Percentiles rank a stretch among this genome's conserved stretches.
phyloP scores from a whole-genome alignment of 2,797 vertebrate species.

The Arrhamphus sclerolepis region DNA sequence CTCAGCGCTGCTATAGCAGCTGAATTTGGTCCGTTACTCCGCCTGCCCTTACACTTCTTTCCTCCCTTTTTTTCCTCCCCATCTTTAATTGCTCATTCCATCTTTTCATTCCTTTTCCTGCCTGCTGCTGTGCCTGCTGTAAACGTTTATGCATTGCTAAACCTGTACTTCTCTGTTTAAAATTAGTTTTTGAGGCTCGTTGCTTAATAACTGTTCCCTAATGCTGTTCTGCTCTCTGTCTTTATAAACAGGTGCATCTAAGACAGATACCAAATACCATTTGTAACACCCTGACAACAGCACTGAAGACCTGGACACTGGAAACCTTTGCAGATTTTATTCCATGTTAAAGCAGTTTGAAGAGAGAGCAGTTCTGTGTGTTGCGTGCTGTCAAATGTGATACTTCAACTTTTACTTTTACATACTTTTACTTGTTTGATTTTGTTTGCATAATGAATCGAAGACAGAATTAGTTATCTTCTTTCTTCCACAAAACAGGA shows the following conservation, averaged over 20 bases:
- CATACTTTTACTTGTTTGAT: conserved; percentile 21
- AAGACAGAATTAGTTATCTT: conserved; percentile 61
- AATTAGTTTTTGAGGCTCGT: conserved; percentile 1
- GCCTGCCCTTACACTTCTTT: conserved; percentile 44
- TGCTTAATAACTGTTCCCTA: conserved; percentile 7
- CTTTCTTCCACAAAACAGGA: conserved; percentile 29
- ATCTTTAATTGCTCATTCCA: conserved; percentile 41
- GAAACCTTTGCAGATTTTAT: conserved; percentile 18
- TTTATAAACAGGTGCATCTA: conserved; percentile 61
- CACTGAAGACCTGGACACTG: conserved; percentile 41
- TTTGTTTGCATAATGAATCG: conserved; percentile 36
- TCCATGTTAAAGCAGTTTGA: conserved; percentile 35
- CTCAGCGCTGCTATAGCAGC: conserved; percentile 82
- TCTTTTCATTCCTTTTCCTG: conserved; percentile 41
- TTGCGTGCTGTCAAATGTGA: neutral
- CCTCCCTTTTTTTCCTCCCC: conserved; percentile 37
- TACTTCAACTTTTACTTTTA: conserved; percentile 13
- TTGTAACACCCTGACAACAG: conserved; percentile 38
- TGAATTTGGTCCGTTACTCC: conserved; percentile 69
- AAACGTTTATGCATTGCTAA: conserved; percentile 26
- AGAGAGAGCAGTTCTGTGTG: conserved; percentile 8
- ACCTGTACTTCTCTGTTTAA: neutral
- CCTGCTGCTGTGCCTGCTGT: conserved; percentile 48
- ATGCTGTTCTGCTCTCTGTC: conserved; percentile 25
- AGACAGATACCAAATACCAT: conserved; percentile 58